phyloP scores from a whole-genome alignment of 2,797 vertebrate genomes.

The Aeoliscus strigatus region DNA sequence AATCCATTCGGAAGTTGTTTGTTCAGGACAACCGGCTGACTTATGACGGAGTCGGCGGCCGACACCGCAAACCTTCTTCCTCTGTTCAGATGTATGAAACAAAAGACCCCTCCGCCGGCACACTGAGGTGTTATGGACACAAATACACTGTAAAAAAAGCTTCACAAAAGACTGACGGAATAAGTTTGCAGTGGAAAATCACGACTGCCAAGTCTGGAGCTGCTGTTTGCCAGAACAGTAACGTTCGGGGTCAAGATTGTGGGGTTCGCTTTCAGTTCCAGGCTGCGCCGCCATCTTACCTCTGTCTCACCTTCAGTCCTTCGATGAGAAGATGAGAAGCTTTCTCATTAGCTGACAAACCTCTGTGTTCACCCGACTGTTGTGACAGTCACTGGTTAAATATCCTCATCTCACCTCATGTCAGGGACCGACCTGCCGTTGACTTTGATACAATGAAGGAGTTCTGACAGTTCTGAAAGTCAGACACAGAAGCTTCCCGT shows the following conservation, averaged over 20 bases:
- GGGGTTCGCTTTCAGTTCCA: conserved; percentile 52
- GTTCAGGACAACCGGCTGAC: conserved; percentile 36
- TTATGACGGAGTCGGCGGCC: conserved; percentile 13
- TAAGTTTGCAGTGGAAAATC: conserved; percentile 61
- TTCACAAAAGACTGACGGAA: conserved; percentile 54
- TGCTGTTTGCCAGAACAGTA: conserved; percentile 52
- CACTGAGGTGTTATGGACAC: conserved; percentile 49
- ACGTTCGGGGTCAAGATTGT: conserved; percentile 60
- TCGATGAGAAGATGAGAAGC: conserved; percentile 50
- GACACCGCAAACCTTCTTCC: conserved; percentile 31
- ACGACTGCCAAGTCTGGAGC: conserved; percentile 42
- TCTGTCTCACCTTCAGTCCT: conserved; percentile 47
- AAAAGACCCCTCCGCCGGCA: conserved; percentile 34
- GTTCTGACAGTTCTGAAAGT: conserved; percentile 41
- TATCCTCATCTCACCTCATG: no score
- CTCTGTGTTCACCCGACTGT: conserved; percentile 20
- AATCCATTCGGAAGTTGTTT: conserved; percentile 60
- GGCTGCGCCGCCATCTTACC: conserved; percentile 44
- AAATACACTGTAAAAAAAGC: conserved; percentile 40
- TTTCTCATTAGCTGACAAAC: conserved; percentile 24
- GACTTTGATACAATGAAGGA: conserved; percentile 33
- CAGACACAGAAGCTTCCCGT: conserved; percentile 49
- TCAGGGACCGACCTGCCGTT: conserved; percentile 22
- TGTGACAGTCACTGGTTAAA: no score
- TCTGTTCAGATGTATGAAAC: conserved; percentile 45